Evolutionary conservation across 2,888 invertebrate genomes (phyloP), one percentile per base, ranked within the genome.

Genomic region (Sylvicola cinctus): DNA sequence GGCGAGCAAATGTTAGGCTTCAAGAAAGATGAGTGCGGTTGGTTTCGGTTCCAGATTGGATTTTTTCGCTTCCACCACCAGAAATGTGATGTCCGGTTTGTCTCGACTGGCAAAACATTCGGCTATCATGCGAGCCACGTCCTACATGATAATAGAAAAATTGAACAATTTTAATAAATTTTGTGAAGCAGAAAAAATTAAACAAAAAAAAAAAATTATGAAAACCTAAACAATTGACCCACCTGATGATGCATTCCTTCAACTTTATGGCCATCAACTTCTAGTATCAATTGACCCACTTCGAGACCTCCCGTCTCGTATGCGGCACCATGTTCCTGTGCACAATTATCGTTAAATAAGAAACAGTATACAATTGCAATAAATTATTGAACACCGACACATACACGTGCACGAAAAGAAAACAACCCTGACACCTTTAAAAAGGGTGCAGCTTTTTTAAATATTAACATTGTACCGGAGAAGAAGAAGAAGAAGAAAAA

Each of bases 281-380:
- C 87, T 43, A 93, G 66, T 49, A 95, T 88, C 43, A 91, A 66
- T 61, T 93, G 91, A 38, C 93, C 93, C 42, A 90, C 87, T 58
- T 88, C 84, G 43, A 95, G 64, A 39, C 88, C 88, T 29, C 88
- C 90, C 31, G 88, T 85, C 53, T 81, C 80, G 56, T 74, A 84
- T 29, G 93, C 93, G 39, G 91, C 88, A 35, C 93, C 93, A 55
- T 85, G 84, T 61, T 88, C 87, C 90, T 91, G 57, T 38, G 36
- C 14, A 13, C 28, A 28, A 28, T 28, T 6, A 28, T 8, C 28
- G n/a, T 28, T 28, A 28, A 12, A 20, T 20, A 20, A 20, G 20
- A 20, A 8, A 20, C 4, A 20, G 8, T 6, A 20, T 20, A 20
- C 20, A 20, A 20, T 20, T 20, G 20, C 8, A 8, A 8, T 20